These are phyloP conservation scores for Macrophya annulata DNA, from an alignment of 2,888 invertebrate species.

Conservation along the genomic window DNA sequence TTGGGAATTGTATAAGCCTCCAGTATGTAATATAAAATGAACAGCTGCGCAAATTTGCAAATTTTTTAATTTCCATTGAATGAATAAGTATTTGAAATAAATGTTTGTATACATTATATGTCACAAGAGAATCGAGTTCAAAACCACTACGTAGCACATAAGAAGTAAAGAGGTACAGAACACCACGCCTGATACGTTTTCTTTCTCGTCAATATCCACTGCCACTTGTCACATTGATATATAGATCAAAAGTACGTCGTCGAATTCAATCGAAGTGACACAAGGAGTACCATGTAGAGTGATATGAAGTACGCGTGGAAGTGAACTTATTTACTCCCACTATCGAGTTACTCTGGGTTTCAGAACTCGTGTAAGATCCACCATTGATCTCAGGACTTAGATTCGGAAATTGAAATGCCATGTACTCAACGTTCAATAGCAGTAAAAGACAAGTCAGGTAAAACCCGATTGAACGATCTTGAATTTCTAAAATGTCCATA, in stretches of 20 bases:
- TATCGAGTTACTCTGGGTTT: conserved; percentile 25
- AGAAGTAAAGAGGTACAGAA: not conserved
- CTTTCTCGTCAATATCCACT: not conserved
- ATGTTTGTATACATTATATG: not conserved
- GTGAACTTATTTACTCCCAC: conserved; percentile 10
- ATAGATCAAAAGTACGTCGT: not conserved
- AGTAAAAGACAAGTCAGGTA: not conserved
- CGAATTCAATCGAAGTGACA: conserved; percentile 15
- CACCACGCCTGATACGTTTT: not conserved
- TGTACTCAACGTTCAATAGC: not conserved
- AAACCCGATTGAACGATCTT: not conserved
- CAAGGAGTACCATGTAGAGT: conserved; percentile 10
- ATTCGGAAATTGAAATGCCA: not conserved
- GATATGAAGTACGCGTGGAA: not conserved
- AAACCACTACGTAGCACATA: not conserved
- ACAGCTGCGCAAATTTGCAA: not conserved
- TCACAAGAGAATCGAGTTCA: not conserved
- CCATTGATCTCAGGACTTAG: conserved; percentile 31
- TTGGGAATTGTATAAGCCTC: not conserved
- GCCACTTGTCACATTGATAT: conserved; percentile 7
- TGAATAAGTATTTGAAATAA: not conserved
- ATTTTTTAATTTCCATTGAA: not conserved
- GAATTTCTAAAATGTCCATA: not conserved
- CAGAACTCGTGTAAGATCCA: conserved; percentile 4
- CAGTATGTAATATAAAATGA: no score